Evolutionary conservation across 2,888 invertebrate species (phyloP).

Genomic region (Schizotus pectinicornis): DNA sequence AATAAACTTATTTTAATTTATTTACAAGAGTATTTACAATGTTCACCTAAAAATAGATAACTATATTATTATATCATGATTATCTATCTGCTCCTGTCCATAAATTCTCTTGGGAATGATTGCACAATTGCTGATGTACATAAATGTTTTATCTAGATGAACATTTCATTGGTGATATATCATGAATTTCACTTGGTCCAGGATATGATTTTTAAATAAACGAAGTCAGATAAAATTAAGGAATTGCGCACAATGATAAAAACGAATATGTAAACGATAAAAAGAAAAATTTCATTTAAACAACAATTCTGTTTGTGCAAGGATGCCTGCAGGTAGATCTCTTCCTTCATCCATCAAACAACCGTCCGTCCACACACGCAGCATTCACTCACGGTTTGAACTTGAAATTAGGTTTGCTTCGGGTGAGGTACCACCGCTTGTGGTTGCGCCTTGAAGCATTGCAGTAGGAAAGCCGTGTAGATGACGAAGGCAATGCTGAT

Average conservation of each 20-base stretch:
- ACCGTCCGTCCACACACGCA: conserved; percentile 7
- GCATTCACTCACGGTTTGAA: no score
- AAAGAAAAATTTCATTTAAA: conserved; percentile 15
- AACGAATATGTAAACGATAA: conserved; percentile 12
- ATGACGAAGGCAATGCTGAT: conserved; percentile 84
- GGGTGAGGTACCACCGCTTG: conserved; percentile 68
- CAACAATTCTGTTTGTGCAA: conserved; percentile 10
- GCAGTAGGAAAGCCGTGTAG: conserved; percentile 89
- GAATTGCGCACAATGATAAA: conserved; percentile 11
- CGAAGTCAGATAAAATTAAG: conserved; percentile 15
- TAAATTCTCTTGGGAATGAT: conserved; percentile 33
- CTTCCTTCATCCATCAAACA: conserved; percentile 2
- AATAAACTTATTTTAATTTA: conserved; percentile 27
- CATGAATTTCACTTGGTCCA: conserved; percentile 31
- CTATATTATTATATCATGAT: conserved; percentile 17
- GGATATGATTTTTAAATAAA: conserved; percentile 20
- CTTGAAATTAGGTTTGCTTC: conserved; percentile 60
- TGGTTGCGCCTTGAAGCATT: conserved; percentile 83
- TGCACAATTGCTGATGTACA: conserved; percentile 25
- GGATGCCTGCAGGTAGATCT: conserved; percentile 6
- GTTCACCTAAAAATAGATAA: conserved; percentile 31
- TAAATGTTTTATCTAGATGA: conserved; percentile 27
- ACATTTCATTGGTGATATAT: conserved; percentile 29
- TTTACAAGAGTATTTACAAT: conserved; percentile 35
- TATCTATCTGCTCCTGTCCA: conserved; percentile 29